These are phyloP conservation scores for Machimus rusticus DNA, from an alignment of 2,888 invertebrate species.

Conservation along the genomic window DNA sequence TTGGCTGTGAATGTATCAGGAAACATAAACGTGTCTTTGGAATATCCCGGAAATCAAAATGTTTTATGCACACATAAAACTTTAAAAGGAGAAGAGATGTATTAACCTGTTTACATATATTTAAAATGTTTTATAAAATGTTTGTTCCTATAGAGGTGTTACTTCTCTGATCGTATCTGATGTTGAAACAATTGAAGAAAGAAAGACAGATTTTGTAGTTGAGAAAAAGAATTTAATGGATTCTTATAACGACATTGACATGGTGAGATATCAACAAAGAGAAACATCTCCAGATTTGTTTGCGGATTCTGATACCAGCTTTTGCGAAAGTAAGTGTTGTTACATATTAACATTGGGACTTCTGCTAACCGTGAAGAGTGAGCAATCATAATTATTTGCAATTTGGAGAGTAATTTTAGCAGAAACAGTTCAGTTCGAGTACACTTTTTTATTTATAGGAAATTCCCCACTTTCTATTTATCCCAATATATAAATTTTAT, in stretches of 20 bases:
- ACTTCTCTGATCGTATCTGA: neutral
- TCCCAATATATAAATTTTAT: neutral
- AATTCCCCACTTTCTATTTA: neutral
- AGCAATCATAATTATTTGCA: too few relatives aligned
- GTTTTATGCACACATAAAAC: neutral
- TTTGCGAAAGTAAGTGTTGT: neutral
- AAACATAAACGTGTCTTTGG: neutral
- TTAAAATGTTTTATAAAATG: neutral
- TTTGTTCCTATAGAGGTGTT: neutral
- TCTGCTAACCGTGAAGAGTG: too few relatives aligned
- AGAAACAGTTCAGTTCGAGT: too few relatives aligned
- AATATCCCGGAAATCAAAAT: neutral
- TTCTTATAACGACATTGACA: neutral
- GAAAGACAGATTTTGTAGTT: neutral
- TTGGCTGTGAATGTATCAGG: neutral
- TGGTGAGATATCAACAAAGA: constrained; percentile 42
- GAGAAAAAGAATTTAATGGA: neutral
- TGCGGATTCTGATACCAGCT: constrained; percentile 55
- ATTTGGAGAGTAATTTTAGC: neutral
- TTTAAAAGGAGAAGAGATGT: neutral
- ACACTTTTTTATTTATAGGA: neutral
- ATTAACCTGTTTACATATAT: neutral
- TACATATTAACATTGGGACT: neutral
- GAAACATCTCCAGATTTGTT: constrained; percentile 59
- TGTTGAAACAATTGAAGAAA: neutral